Conservation (phyloP, 30 jellyfish, hydroid and myxozoan species). For the Sanderia malayensis region DNA sequence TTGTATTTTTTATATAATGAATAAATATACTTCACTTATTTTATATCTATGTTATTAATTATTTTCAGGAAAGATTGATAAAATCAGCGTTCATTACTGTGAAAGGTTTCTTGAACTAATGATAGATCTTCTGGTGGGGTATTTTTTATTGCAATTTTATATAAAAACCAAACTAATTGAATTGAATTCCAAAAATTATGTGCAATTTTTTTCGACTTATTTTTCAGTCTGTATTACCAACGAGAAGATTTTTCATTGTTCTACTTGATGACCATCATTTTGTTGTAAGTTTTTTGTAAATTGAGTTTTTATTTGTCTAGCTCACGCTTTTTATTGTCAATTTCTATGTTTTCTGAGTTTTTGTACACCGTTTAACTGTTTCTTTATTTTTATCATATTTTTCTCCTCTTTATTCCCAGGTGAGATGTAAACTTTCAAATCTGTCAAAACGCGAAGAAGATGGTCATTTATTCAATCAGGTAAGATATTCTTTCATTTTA, state of each 20-base stretch:
- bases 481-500: too few species aligned
- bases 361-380: background rate
- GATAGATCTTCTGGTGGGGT: conserved; percentile 85
- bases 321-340: too few species aligned
- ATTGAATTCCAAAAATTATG: too few species aligned
- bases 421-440: conserved; percentile 76
- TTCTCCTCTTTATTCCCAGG: conserved; percentile 25
- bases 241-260: conserved; percentile 90
- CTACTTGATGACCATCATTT: conserved; percentile 94
- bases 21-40: too few species aligned
- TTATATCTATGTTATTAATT: too few species aligned
- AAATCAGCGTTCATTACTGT: conserved; percentile 61
- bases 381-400: too few species aligned
- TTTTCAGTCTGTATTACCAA: conserved; percentile 84
- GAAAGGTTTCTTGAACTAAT: conserved; percentile 88
- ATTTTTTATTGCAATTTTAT: too few species aligned
- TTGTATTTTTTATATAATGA: too few species aligned
- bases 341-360: background rate
- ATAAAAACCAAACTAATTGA: too few species aligned
- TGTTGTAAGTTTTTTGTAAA: conserved; percentile 77
- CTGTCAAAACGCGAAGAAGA: conserved; percentile 65
- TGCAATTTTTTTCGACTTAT: too few species aligned
- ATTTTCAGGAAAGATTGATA: conserved; percentile 56
- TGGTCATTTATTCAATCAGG: conserved; percentile 95
- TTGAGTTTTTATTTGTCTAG: too few species aligned